Base-by-base conservation (phyloP, 2,113 vertebrate species). In the Halichoerus grypus region DNA sequence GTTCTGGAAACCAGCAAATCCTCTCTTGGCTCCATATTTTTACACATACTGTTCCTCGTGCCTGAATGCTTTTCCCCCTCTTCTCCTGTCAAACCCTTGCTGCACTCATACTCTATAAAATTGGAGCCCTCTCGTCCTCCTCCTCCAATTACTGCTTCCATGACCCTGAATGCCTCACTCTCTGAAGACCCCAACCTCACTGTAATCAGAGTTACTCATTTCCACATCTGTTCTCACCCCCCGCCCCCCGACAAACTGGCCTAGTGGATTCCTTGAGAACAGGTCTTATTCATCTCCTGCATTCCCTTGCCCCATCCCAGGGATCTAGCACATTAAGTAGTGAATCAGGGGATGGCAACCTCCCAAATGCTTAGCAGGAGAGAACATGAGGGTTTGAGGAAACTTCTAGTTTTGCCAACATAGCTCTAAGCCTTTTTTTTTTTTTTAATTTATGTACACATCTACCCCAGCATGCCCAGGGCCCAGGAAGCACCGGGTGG, bases 391-490 rank as follows among this genome's bases (percentile, higher is more conserved):
- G 13, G 12, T 49, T 63, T 46, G n/a, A 82, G 36, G 33, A 59
- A 77, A 88, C 57, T 57, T 91, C n/a, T 91, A 51, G 84, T 91
- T 90, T 72, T 94, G 59, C 28, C 81, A 95, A 16, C 1, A 63
- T 53, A 84, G 33, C 31, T 92, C 51, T 42, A 76, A 90, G 33
- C 31, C 49, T 19, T 24, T 26, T 83, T 67, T 76, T 86, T 16
- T 18, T n/a, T 46, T 33, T 55, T 36, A 36, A 76, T 19, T 91
- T 51, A 22, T 13, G 51, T 33, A 46, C 10, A 0, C 49, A 7
- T 19, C 61, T 33, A 3, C 88, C 36, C 16, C 84, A 61, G 49
- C 19, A 81, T 86, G 72, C 5, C 55, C 46, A 26, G 24, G 5
- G 22, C n/a, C 74, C 22, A 63, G 67, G n/a, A 49, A 46, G 9